Evolutionary conservation across 2,888 invertebrate species (phyloP).

Genomic region (Pristionchus entomophagus): DNA sequence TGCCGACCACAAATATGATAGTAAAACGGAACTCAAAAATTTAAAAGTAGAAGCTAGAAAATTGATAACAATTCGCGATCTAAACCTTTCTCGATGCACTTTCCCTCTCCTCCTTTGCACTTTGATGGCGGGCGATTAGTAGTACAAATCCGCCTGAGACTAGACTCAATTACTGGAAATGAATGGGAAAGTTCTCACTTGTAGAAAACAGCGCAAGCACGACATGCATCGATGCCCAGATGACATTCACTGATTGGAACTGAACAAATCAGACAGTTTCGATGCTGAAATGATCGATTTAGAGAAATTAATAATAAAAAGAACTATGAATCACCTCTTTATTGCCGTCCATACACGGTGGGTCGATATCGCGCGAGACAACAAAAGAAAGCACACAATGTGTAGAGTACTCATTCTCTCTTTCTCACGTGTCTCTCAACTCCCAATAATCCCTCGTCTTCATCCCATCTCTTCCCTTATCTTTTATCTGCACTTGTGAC

Average conservation of each 20-base stretch:
- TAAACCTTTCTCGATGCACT: not conserved
- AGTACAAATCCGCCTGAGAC: not conserved
- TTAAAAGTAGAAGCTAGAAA: too few relatives aligned
- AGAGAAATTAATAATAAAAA: not conserved
- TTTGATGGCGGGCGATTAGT: not conserved
- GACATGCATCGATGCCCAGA: not conserved
- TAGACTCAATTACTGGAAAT: too few relatives aligned
- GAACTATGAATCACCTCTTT: not conserved
- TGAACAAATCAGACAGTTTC: constrained; percentile 4
- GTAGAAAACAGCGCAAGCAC: not conserved
- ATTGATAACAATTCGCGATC: too few relatives aligned
- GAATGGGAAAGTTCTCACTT: not conserved
- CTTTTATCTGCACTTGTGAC: too few relatives aligned
- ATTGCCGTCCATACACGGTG: not conserved
- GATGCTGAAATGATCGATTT: not conserved
- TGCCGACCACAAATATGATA: too few relatives aligned
- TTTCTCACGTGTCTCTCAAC: not conserved
- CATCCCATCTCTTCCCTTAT: too few relatives aligned
- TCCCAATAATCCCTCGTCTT: not conserved
- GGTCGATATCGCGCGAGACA: not conserved
- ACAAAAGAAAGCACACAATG: not conserved
- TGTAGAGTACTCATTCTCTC: not conserved
- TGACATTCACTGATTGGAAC: not conserved
- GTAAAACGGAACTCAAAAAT: too few relatives aligned
- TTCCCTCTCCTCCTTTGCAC: constrained; percentile 11